Percentiles rank a stretch among this genome's conserved stretches.
Conservation (phyloP, 2,113 vertebrate genomes). For the Mormoops blainvillei region DNA sequence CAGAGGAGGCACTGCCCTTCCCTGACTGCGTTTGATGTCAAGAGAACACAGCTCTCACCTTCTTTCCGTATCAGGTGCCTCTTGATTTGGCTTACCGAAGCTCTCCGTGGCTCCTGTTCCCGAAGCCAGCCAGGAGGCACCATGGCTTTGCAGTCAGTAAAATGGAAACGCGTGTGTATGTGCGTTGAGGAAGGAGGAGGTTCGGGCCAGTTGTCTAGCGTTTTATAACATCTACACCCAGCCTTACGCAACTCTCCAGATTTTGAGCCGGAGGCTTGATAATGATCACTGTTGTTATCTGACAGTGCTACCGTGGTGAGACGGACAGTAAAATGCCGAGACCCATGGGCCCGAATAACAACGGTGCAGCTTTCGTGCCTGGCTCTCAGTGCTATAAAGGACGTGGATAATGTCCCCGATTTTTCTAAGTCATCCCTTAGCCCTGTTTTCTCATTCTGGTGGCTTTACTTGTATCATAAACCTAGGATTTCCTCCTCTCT, state of each 20-base stretch:
- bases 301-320: not conserved
- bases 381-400: not conserved
- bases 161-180: not conserved
- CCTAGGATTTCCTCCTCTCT: not conserved
- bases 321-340: not conserved
- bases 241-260: not conserved
- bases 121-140: not conserved
- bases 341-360: not conserved
- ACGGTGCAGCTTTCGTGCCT: not conserved
- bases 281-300: not conserved
- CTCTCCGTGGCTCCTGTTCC: not conserved
- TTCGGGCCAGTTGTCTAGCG: not conserved
- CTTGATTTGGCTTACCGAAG: not conserved
- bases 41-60: not conserved
- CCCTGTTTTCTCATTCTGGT: not conserved
- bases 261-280: not conserved
- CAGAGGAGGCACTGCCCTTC: fast-evolving
- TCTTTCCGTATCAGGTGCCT: conserved; percentile 9
- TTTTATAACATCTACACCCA: not conserved
- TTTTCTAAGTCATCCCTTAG: not conserved
- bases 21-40: not conserved
- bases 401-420: fast-evolving
- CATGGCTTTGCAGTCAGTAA: not conserved
- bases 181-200: no score
- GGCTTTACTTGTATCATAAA: not conserved